Evolutionary conservation across 2,888 invertebrate species (phyloP), one percentile per base, ranked within the genome.

Genomic region (Prosapia bicincta): DNA sequence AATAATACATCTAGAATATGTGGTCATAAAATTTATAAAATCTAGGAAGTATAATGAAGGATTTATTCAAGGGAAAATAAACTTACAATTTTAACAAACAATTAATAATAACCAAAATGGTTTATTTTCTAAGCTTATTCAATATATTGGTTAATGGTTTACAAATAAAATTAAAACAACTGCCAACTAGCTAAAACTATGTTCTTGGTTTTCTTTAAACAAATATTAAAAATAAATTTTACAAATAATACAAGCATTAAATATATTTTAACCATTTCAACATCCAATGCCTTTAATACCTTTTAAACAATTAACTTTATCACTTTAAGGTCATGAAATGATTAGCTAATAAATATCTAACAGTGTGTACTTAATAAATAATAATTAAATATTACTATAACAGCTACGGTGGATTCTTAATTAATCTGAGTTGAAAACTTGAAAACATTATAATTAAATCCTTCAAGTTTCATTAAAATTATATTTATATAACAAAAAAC

Each of bases 111-210:
- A 73, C 76, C 72, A 76, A 76, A 76, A 71, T 71, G 74, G 67
- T 76, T 76, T 76, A 76, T 74, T 76, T 72, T 66, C 54, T 76
- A 76, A 65, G 74, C 69, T 74, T 76, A 71, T 30, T 72, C 26
- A 65, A 72, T 26, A 72, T 32, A 10, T 70, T 74, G 76, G 74
- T 76, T 76, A 76, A 68, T 76, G 76, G 70, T 76, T 74, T 72
- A 76, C 74, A 76, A 74, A 74, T 73, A 74, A 74, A 76, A 74
- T 71, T 70, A 69, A 74, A 74, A 69, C 74, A 74, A 74, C 65
- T 28, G 69, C 74, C 69, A 69, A 74, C 74, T 74, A 74, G 74
- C 74, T 74, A 74, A 69, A 65, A 54, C 74, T 74, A 74, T 74
- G 25, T 65, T 69, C 69, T 54, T 54, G 54, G 54, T 54, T 54